phyloP scores from a whole-genome alignment of 2,797 vertebrate species.

The Craterocephalus amniculus region DNA sequence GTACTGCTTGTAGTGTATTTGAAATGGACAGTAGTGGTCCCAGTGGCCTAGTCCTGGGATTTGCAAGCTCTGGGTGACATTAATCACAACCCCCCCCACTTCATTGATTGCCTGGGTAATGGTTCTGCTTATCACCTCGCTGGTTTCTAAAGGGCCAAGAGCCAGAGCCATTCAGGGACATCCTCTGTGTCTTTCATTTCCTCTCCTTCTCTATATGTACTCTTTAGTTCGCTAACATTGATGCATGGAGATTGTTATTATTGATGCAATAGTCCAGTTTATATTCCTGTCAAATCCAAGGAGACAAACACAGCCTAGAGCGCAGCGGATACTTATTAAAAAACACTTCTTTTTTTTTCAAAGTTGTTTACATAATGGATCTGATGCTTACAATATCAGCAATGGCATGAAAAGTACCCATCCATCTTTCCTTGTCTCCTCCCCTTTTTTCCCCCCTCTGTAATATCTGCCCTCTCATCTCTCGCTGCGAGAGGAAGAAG shows the following conservation, averaged over 20 bases:
- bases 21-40: constrained; percentile 51
- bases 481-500: constrained; percentile 60
- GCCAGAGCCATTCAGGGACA: constrained; percentile 58
- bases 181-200: constrained; percentile 40
- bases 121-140: constrained; percentile 76
- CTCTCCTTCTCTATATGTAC: constrained; percentile 1
- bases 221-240: constrained; percentile 47
- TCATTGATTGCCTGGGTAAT: constrained; percentile 75
- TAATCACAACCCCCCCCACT: constrained; percentile 65
- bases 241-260: background rate
- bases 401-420: constrained; percentile 49
- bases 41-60: constrained; percentile 49
- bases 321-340: constrained; percentile 35
- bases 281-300: background rate
- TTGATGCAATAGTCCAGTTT: constrained; percentile 12
- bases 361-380: constrained; percentile 65
- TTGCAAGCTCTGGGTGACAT: constrained; percentile 66
- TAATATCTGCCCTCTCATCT: constrained; percentile 73
- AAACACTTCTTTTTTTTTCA: background rate
- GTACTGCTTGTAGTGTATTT: constrained; percentile 25
- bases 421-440: constrained; percentile 68
- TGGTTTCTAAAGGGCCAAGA: constrained; percentile 65
- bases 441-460: constrained; percentile 49
- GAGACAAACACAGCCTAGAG: constrained; percentile 21
- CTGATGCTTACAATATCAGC: constrained; percentile 54